Evolutionary conservation across 1,140 invertebrate genomes (phyloP).

Genomic region (Drosophila kurseongensis): DNA sequence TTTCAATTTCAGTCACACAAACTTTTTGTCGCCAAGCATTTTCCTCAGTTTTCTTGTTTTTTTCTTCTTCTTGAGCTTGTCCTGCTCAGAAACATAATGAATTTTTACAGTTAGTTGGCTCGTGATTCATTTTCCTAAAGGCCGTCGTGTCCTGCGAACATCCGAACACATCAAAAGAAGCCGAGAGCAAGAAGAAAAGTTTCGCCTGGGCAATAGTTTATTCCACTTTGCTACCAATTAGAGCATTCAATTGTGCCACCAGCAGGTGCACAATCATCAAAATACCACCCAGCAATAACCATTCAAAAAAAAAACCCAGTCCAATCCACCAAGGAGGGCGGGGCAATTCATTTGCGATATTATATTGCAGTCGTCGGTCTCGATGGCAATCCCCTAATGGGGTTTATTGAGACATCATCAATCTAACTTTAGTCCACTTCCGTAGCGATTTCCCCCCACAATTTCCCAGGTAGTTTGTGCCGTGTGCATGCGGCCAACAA

Average conservation of each 20-base stretch:
- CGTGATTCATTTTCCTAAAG: conserved; percentile 57
- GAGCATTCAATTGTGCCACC: conserved; percentile 50
- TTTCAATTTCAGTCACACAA: conserved; percentile 65
- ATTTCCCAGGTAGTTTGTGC: conserved; percentile 22
- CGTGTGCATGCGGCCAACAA: conserved; percentile 37
- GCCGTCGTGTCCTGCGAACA: conserved; percentile 36
- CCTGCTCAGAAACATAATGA: conserved; percentile 49
- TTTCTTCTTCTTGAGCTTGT: background rate
- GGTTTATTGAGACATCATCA: conserved; percentile 54
- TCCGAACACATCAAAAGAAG: conserved; percentile 34
- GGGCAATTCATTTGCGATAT: conserved; percentile 73
- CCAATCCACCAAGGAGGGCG: background rate
- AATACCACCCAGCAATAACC: conserved; percentile 19
- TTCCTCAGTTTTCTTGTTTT: background rate
- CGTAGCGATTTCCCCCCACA: conserved; percentile 16
- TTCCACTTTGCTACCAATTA: conserved; percentile 54
- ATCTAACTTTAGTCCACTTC: conserved; percentile 42
- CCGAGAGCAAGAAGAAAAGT: conserved; percentile 15
- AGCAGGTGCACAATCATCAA: conserved; percentile 29
- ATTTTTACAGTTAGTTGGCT: conserved; percentile 73
- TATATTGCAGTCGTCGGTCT: conserved; percentile 51
- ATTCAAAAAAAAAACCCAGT: background rate
- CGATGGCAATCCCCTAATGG: conserved; percentile 49
- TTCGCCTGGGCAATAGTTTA: conserved; percentile 44
- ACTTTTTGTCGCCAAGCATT: conserved; percentile 33